Conservation (phyloP, 2,888 invertebrate genomes). For the Fragum whitleyi region DNA sequence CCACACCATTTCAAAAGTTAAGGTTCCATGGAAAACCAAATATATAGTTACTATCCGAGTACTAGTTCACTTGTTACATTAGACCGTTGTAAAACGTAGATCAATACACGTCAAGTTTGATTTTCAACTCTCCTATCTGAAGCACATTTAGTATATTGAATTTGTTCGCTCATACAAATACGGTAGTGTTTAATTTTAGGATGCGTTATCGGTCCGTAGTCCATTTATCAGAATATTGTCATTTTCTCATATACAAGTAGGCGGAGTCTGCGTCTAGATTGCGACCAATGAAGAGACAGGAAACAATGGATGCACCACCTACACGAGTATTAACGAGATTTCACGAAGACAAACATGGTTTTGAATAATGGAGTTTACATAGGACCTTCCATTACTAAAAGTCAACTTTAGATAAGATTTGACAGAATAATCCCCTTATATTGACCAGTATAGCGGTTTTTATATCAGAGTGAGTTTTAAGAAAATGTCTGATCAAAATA, state of each 20-base stretch:
- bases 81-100: not conserved
- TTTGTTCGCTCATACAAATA: slow-evolving; percentile 49
- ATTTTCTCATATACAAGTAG: slow-evolving; percentile 55
- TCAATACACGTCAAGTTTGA: not conserved
- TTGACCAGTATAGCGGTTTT: slow-evolving; percentile 53
- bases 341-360: slow-evolving; percentile 41
- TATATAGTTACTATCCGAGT: not conserved
- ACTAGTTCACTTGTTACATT: not conserved
- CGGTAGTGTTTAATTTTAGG: slow-evolving; percentile 56
- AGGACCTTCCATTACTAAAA: slow-evolving; percentile 61
- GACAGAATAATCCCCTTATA: slow-evolving; percentile 59
- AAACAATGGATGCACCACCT: slow-evolving; percentile 39
- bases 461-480: not conserved
- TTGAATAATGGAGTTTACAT: slow-evolving; percentile 41
- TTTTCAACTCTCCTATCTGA: not conserved
- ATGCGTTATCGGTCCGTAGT: slow-evolving; percentile 48
- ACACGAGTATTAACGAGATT: slow-evolving; percentile 55
- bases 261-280: slow-evolving; percentile 34
- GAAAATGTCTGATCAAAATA: too few species aligned
- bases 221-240: slow-evolving; percentile 64
- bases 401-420: slow-evolving; percentile 58
- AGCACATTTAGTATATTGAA: slow-evolving; percentile 20
- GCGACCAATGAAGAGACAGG: slow-evolving; percentile 41
- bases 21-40: not conserved
- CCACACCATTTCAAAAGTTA: too few species aligned